Evolutionary conservation across 2,113 vertebrate species (phyloP).

Genomic region (Burhinus bistriatus): DNA sequence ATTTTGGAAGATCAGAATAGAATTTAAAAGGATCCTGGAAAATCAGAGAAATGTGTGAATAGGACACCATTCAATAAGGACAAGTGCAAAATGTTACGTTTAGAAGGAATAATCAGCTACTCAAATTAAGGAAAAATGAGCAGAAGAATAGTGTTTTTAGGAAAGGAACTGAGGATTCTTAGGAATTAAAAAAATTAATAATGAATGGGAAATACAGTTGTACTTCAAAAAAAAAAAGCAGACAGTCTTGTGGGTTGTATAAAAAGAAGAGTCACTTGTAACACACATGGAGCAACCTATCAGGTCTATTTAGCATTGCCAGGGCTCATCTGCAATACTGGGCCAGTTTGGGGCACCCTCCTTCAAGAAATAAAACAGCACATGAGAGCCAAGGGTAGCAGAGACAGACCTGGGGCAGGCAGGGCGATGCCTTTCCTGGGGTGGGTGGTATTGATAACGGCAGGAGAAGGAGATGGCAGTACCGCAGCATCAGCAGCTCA

Average conservation of each 20-base stretch:
- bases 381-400: neutral
- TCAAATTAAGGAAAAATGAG: neutral
- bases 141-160: neutral
- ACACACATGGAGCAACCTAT: neutral
- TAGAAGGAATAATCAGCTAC: neutral
- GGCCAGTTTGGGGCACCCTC: neutral
- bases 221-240: neutral
- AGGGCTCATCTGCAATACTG: neutral
- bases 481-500: neutral
- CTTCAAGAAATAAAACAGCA: neutral
- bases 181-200: neutral
- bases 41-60: neutral
- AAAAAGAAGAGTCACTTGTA: neutral
- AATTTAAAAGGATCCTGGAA: neutral
- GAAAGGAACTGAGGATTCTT: neutral
- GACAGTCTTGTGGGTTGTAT: neutral
- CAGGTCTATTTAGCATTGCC: neutral
- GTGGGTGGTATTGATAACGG: rapidly evolving
- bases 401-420: neutral
- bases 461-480: rapidly evolving
- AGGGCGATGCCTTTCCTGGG: neutral
- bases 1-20: neutral
- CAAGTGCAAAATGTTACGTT: neutral
- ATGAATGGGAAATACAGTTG: neutral
- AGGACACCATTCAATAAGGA: neutral